These are phyloP conservation scores for Falcaria lacertinaria DNA, from an alignment of 2,888 invertebrate species.

Conservation along the genomic window DNA sequence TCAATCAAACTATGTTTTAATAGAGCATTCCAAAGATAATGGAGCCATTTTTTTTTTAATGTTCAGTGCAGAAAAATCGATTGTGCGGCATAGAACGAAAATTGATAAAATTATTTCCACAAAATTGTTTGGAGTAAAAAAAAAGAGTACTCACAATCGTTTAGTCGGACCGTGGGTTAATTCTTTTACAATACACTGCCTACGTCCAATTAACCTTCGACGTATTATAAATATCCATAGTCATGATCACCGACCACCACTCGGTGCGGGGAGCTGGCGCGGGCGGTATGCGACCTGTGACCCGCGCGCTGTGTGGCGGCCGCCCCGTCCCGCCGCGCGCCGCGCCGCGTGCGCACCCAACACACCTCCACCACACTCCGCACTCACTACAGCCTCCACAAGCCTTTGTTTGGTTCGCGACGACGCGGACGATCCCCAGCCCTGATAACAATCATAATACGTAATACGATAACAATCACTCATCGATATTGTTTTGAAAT, in stretches of 20 bases:
- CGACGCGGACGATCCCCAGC: too few species aligned
- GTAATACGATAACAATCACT: too few species aligned
- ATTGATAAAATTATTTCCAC: slow-evolving; percentile 16
- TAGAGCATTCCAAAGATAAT: slow-evolving; percentile 13
- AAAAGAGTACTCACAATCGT: slow-evolving; percentile 33
- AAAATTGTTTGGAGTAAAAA: slow-evolving; percentile 29
- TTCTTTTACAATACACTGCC: slow-evolving; percentile 67
- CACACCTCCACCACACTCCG: too few species aligned
- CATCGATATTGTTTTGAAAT: too few species aligned
- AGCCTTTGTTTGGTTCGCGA: too few species aligned
- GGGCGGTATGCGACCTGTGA: slow-evolving; percentile 47
- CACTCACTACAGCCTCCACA: too few species aligned
- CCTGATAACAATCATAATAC: too few species aligned
- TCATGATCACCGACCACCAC: slow-evolving; percentile 63
- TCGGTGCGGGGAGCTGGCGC: slow-evolving; percentile 16
- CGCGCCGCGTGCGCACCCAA: slow-evolving; percentile 11
- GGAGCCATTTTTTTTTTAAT: slow-evolving; percentile 16
- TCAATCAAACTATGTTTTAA: slow-evolving; percentile 6
- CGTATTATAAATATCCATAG: slow-evolving; percentile 66
- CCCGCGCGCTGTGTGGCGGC: slow-evolving; percentile 56
- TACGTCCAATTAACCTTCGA: slow-evolving; percentile 75
- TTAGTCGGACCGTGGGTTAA: slow-evolving; percentile 49
- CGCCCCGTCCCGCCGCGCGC: too few species aligned
- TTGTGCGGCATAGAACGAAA: slow-evolving; percentile 20
- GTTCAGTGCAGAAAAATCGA: slow-evolving; percentile 18